A percentile compares a stretch with the other conserved stretches of the same genome.
Evolutionary conservation across 2,888 invertebrate genomes (phyloP).

Genomic region (Leptopterna dolabrata): DNA sequence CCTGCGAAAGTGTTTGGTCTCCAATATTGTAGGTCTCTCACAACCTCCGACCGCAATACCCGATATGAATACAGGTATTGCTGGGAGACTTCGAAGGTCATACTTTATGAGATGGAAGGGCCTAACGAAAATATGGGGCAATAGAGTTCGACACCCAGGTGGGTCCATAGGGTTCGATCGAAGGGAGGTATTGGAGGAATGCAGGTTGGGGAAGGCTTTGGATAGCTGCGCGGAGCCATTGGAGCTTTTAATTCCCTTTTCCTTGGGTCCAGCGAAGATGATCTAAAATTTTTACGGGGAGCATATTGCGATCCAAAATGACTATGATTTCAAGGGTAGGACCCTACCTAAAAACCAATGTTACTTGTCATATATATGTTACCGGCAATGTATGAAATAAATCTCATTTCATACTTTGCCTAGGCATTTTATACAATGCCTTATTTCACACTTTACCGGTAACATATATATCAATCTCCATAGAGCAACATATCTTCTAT

Average conservation of each 20-base stretch:
- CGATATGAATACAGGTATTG: neutral
- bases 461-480: too few relatives aligned
- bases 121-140: conserved; percentile 7
- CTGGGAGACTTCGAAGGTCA: neutral
- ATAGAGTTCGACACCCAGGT: neutral
- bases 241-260: neutral
- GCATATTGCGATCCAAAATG: too few relatives aligned
- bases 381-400: too few relatives aligned
- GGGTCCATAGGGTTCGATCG: neutral
- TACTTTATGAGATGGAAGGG: neutral
- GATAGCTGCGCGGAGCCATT: neutral
- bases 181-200: neutral
- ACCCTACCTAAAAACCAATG: too few relatives aligned
- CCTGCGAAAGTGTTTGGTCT: neutral
- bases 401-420: too few relatives aligned
- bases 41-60: neutral
- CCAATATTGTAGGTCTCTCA: neutral
- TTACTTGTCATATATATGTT: too few relatives aligned
- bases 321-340: too few relatives aligned
- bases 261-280: too few relatives aligned
- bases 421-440: too few relatives aligned
- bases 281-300: too few relatives aligned
- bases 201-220: neutral
- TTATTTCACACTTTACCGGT: too few relatives aligned
- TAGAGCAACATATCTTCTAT: too few relatives aligned